A percentile compares a stretch with the other conserved stretches of the same genome.
Evolutionary conservation across 2,113 vertebrate species (phyloP).

Genomic region (Petaurus breviceps): DNA sequence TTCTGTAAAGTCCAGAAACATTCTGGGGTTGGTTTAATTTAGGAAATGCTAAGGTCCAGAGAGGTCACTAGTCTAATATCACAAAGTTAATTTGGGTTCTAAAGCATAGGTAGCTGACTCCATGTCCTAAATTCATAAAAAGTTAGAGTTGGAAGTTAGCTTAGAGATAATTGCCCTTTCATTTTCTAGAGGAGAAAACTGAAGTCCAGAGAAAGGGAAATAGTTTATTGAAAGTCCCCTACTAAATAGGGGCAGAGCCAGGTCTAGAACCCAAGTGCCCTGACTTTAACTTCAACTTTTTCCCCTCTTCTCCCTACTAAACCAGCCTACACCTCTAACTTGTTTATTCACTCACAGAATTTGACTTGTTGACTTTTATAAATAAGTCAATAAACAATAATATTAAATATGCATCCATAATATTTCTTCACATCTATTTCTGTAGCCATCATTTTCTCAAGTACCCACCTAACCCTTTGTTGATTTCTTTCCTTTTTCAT

Average conservation of each 20-base stretch:
- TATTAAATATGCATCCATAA: slow-evolving; percentile 77
- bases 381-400: slow-evolving; percentile 80
- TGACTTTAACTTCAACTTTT: not conserved
- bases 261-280: not conserved
- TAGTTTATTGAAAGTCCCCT: not conserved
- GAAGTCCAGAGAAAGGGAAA: not conserved
- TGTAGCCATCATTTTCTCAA: slow-evolving; percentile 48
- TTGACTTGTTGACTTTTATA: slow-evolving; percentile 78
- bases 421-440: slow-evolving; percentile 74
- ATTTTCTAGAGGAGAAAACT: not conserved
- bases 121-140: not conserved
- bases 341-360: slow-evolving; percentile 73
- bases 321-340: not conserved
- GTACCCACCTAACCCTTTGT: slow-evolving; percentile 51
- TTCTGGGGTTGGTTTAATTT: no score
- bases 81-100: no score
- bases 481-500: slow-evolving; percentile 45
- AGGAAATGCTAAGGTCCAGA: no score
- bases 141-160: not conserved
- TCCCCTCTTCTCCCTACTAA: not conserved
- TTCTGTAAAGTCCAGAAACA: no score
- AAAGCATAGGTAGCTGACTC: no score
- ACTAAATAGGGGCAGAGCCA: not conserved
- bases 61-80: no score
- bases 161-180: not conserved